A percentile compares a stretch with the other conserved stretches of the same genome.
These are phyloP conservation scores for Tethya wilhelma DNA, from an alignment of 37 sponge, comb jelly and placozoan genomes.

Conservation along the genomic window DNA sequence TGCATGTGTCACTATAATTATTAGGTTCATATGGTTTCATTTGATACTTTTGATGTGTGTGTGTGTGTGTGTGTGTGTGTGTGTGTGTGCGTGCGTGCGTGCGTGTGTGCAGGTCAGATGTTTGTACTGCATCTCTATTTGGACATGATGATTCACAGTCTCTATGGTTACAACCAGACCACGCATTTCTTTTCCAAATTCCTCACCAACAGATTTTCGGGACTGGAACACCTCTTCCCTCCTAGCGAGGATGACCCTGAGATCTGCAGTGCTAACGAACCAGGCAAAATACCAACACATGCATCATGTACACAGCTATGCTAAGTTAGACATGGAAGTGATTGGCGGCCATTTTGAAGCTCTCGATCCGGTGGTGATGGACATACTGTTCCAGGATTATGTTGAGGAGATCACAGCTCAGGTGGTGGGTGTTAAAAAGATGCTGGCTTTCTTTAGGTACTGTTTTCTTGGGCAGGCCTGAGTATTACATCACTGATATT, in stretches of 20 bases:
- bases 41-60: too few species aligned
- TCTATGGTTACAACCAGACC: slow-evolving; percentile 86
- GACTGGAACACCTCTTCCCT: slow-evolving; percentile 84
- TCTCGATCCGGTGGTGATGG: slow-evolving; percentile 69
- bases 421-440: slow-evolving; percentile 79
- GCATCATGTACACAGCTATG: slow-evolving; percentile 83
- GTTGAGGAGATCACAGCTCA: slow-evolving; percentile 93
- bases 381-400: slow-evolving; percentile 85
- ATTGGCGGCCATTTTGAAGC: slow-evolving; percentile 71
- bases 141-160: slow-evolving; percentile 86
- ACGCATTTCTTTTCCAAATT: slow-evolving; percentile 70
- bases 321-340: slow-evolving; percentile 75
- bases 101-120: slow-evolving; percentile 88
- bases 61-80: too few species aligned
- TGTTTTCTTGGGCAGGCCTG: slow-evolving; percentile 83
- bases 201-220: slow-evolving; percentile 62
- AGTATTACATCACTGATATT: slow-evolving; percentile 76
- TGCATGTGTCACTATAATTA: too few species aligned
- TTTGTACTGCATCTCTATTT: slow-evolving; percentile 84
- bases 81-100: too few species aligned
- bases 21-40: too few species aligned
- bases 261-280: slow-evolving; percentile 40
- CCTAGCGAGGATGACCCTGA: slow-evolving; percentile 40
- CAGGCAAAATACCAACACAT: slow-evolving; percentile 79
- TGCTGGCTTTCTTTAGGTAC: slow-evolving; percentile 87